Base-by-base conservation (phyloP, 2,888 invertebrate genomes). In the Acronicta aceris region DNA sequence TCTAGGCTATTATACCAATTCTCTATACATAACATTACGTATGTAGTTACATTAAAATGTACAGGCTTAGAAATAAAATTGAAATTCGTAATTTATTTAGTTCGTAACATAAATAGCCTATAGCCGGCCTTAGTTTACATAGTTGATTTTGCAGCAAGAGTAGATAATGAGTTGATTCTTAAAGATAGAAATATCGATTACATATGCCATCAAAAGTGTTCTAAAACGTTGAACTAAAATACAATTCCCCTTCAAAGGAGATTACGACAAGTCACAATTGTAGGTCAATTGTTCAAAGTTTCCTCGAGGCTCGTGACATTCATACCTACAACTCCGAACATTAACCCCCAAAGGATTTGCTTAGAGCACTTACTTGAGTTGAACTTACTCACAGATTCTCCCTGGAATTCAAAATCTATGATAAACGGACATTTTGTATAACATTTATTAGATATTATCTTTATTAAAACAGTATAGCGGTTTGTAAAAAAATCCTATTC, bases 401-500 rank as follows among this genome's bases (percentile, higher is more conserved):
- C 53, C 63, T 74, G 62, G 62, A 74, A 63, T 66, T 75, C 57
- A 70, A 74, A 62, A 61, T 58, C 65, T 75, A 73, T 25, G 40
- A 59, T 54, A 78, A n/a, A 78, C 67, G 70, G 71, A 78, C 65
- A 74, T 69, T 73, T 76, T 58, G 56, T 73, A 12, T 33, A 71
- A 78, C 69, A 78, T 76, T 81, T 82, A 79, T 79, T 66, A 75
- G 45, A 72, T 56, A 75, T 21, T 21, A 21, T 65, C 49, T 70
- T 36, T 53, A 76, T 55, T 58, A 65, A 74, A 76, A 69, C 50
- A 71, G 75, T 81, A 75, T 87, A 90, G 86, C 86, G 76, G 83
- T 77, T 85, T 84, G 84, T 89, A 90, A 90, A 91, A 90, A 89
- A 89, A 86, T 0, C 80, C 84, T 90, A 90, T 65, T 74, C 85